phyloP scores from a whole-genome alignment of 2,888 invertebrate genomes.

The Pandemis heparana region DNA sequence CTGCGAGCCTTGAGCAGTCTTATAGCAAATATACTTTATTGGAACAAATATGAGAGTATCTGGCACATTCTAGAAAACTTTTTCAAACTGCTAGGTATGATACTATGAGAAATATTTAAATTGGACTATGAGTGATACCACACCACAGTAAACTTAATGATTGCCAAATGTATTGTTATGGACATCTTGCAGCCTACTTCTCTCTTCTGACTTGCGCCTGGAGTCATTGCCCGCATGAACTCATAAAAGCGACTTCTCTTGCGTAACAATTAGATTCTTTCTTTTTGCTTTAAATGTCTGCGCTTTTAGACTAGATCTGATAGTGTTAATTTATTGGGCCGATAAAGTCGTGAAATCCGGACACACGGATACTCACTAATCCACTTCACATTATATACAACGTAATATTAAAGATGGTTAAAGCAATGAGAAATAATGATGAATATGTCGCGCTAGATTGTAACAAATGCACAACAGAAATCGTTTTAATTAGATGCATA shows the following conservation, averaged over 20 bases:
- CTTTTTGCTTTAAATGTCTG: conserved; percentile 20
- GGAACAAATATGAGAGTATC: conserved; percentile 3
- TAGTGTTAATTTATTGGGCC: conserved; percentile 1
- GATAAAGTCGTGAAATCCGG: not conserved
- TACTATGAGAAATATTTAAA: not conserved
- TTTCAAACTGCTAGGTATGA: not conserved
- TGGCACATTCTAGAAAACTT: not conserved
- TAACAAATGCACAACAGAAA: conserved; percentile 27
- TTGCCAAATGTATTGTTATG: not conserved
- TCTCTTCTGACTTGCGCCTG: conserved; percentile 29
- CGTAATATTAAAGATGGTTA: conserved; percentile 3
- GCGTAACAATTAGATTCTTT: conserved; percentile 44
- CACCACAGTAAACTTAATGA: not conserved
- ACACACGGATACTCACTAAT: not conserved
- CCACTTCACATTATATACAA: not conserved
- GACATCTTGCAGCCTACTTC: not conserved
- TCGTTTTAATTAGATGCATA: conserved; percentile 29
- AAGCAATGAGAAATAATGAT: conserved; percentile 25
- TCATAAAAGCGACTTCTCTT: conserved; percentile 39
- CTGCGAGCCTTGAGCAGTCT: conserved; percentile 11
- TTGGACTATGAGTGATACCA: not conserved
- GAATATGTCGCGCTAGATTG: conserved; percentile 23
- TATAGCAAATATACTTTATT: conserved; percentile 2
- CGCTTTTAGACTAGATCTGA: conserved; percentile 10
- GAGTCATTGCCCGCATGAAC: conserved; percentile 39